These are phyloP conservation scores for Alloscopus bannaensis DNA, from an alignment of 2,888 invertebrate species.

Conservation along the genomic window DNA sequence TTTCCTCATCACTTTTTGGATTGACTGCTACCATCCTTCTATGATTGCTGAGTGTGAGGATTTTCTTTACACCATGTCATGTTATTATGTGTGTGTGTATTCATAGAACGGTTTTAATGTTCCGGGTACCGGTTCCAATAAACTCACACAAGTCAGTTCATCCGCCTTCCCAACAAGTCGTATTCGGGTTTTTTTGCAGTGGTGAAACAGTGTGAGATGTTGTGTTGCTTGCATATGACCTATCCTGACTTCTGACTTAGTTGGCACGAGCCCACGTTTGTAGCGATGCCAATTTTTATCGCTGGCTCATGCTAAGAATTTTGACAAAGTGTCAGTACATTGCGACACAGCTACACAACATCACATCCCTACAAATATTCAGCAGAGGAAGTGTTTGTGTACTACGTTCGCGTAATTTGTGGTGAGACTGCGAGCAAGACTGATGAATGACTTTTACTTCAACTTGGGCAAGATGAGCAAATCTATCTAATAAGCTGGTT, in stretches of 20 bases:
- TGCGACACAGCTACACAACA: background rate
- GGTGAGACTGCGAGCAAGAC: constrained; percentile 9
- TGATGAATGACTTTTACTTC: constrained; percentile 26
- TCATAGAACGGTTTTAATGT: background rate
- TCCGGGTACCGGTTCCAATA: background rate
- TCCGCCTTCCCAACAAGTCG: background rate
- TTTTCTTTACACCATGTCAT: background rate
- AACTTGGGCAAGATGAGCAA: background rate
- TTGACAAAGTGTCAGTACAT: constrained; percentile 39
- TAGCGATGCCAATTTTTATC: constrained; percentile 54
- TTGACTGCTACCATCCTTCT: no score
- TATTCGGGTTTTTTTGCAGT: background rate
- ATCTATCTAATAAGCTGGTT: background rate
- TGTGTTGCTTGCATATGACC: constrained; percentile 28
- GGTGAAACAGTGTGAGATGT: background rate
- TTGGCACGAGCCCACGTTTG: constrained; percentile 29
- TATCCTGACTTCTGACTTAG: constrained; percentile 60
- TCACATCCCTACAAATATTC: no score
- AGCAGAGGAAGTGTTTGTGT: no score
- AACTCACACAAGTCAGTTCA: background rate
- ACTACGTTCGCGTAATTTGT: background rate
- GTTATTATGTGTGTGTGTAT: no score
- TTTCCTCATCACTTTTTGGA: no score
- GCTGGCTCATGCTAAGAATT: constrained; percentile 42
- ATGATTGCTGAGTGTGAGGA: no score